Base-by-base conservation (phyloP, 1,140 invertebrate genomes). In the Artemia franciscana region DNA sequence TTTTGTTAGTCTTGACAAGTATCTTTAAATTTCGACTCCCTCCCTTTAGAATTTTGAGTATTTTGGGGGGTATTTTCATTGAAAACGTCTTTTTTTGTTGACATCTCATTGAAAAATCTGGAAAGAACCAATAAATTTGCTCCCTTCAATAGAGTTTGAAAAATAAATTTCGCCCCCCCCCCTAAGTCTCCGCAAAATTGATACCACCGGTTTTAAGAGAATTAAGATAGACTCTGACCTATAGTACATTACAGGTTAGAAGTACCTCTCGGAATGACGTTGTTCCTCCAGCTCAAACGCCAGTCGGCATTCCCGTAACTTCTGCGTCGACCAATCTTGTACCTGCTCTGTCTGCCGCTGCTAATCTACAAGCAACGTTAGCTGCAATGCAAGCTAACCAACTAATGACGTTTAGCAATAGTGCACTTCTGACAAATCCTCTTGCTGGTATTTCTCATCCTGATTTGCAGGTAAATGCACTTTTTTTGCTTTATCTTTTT, bases 351-450 rank as follows among this genome's bases (percentile, higher is more conserved):
- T 18, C 60, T 9, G 60, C 60, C 26, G 60, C 60, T 26, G 60
- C 60, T 21, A 60, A 60, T 25, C 60, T 60, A 21, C 77, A 79
- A 62, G 80, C 82, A 2, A 78, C 81, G 2, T 68, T 84, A 51
- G 81, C 82, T 18, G 72, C 72, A 27, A 75, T 84, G 30, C 74
- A 82, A 64, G 78, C 81, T n/a, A 76, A 80, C 24, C 81, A 81
- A 62, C 67, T 77, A n/a, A 71, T 4, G 69, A 70, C 12, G 51
- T 56, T 30, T n/a, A 39, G 60, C 30, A 24, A 39, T 24, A 23
- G 25, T 24, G 26, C 7, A 71, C 72, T 9, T 69, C 71, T 15
- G 69, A 67, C 60, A 72, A 78, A 21, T 73, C 73, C 73, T 7
- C 67, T 78, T 1, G 71, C 74, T 5, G 68, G 70, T 2, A 71